A percentile compares a stretch with the other conserved stretches of the same genome.
Conservation (phyloP, 2,797 vertebrate species). For the Rhinoraja longicauda region DNA sequence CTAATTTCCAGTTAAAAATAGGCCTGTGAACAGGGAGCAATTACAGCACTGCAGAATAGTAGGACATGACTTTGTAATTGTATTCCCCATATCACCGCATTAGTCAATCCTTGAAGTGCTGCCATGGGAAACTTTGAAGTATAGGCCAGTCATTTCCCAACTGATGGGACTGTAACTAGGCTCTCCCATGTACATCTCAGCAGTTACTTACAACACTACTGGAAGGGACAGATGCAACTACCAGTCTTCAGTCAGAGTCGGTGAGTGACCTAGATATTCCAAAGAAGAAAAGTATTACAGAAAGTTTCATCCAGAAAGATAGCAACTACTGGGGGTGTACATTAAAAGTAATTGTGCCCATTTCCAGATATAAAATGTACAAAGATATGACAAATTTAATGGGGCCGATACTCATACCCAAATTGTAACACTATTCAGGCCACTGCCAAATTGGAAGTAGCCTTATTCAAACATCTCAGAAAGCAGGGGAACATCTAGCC, state of each 20-base stretch:
- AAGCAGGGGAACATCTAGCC: not conserved
- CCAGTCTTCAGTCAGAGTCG: not conserved
- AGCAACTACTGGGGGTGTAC: not conserved
- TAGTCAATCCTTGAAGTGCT: not conserved
- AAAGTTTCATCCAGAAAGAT: not conserved
- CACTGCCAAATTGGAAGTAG: not conserved
- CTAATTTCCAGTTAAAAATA: constrained; percentile 36
- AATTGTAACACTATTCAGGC: not conserved
- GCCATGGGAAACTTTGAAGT: not conserved
- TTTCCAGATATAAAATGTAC: not conserved
- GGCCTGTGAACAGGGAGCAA: constrained; percentile 4
- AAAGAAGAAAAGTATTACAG: not conserved
- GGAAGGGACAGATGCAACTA: not conserved
- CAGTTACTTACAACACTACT: not conserved
- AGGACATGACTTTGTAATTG: constrained; percentile 30
- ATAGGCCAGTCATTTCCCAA: not conserved
- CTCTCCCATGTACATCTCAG: not conserved
- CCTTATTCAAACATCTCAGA: not conserved
- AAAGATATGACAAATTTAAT: not conserved
- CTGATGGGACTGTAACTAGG: not conserved
- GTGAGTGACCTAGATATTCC: not conserved
- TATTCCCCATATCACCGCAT: not conserved
- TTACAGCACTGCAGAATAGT: constrained; percentile 13
- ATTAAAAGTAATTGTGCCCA: not conserved
- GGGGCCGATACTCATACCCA: not conserved